Evolutionary conservation across 2,888 invertebrate species (phyloP).

Genomic region (Unio pictorum): DNA sequence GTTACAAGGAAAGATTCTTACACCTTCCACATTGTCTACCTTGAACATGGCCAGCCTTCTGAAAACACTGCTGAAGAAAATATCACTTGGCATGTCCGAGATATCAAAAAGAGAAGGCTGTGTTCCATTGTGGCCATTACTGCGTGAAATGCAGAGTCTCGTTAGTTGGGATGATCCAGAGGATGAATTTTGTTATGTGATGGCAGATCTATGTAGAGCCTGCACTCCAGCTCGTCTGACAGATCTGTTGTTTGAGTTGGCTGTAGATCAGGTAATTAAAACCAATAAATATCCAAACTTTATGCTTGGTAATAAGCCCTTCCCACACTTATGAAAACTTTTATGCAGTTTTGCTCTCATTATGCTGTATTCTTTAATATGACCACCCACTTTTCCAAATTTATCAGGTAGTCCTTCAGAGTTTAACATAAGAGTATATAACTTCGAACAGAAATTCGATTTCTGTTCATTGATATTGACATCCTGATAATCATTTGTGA

Average conservation of each 20-base stretch:
- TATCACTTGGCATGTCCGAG: constrained; percentile 31
- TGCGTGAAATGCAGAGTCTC: constrained; percentile 29
- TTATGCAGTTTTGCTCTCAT: too few species aligned
- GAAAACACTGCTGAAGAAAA: constrained; percentile 34
- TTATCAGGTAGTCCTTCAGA: too few species aligned
- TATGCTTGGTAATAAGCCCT: neutral
- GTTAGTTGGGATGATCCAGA: constrained; percentile 14
- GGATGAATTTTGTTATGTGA: constrained; percentile 11
- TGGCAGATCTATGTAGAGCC: constrained; percentile 31
- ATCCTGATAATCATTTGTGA: too few species aligned
- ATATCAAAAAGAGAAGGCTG: constrained; percentile 41
- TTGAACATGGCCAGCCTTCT: constrained; percentile 15
- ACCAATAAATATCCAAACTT: neutral
- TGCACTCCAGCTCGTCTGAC: constrained; percentile 44
- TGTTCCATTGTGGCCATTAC: constrained; percentile 13
- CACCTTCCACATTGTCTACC: constrained; percentile 9
- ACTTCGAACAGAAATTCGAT: too few species aligned
- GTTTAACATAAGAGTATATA: too few species aligned
- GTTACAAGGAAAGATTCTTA: constrained; percentile 25
- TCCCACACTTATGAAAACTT: too few species aligned
- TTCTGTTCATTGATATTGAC: too few species aligned
- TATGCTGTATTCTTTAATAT: too few species aligned
- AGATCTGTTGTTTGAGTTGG: constrained; percentile 46
- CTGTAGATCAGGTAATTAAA: constrained; percentile 47
- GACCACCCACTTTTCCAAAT: too few species aligned